phyloP scores from a whole-genome alignment of 1,140 invertebrate genomes.

The Cardiocondyla obscurior region DNA sequence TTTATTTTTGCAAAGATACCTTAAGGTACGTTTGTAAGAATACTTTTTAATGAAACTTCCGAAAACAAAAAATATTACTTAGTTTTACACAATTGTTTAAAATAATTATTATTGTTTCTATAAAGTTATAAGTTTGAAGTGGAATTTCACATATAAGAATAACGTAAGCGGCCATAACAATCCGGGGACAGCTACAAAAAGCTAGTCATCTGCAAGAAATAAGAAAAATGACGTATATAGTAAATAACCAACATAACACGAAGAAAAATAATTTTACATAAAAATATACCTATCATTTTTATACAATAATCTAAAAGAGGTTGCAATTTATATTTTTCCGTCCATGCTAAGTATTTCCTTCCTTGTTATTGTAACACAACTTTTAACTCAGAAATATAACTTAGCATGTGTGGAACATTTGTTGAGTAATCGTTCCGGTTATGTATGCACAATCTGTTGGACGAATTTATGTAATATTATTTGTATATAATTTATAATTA shows the following conservation, averaged over 20 bases:
- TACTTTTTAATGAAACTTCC: slow-evolving; percentile 45
- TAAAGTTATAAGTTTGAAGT: slow-evolving; percentile 11
- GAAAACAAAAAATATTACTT: not conserved
- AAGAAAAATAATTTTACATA: slow-evolving; percentile 27
- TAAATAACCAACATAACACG: slow-evolving; percentile 7
- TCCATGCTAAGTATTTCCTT: slow-evolving; percentile 20
- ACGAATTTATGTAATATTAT: slow-evolving; percentile 40
- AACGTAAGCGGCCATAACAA: slow-evolving; percentile 25
- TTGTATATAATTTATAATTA: slow-evolving; percentile 49
- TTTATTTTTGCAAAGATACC: slow-evolving; percentile 45
- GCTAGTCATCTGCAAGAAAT: slow-evolving; percentile 49
- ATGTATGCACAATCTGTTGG: slow-evolving; percentile 15
- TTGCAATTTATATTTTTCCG: slow-evolving; percentile 32
- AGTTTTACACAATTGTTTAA: not conserved
- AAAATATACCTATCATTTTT: slow-evolving; percentile 36
- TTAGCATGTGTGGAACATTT: slow-evolving; percentile 12
- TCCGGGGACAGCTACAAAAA: slow-evolving; percentile 40
- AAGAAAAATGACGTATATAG: slow-evolving; percentile 23
- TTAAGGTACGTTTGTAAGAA: slow-evolving; percentile 24
- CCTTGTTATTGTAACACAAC: not conserved
- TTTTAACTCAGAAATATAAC: not conserved
- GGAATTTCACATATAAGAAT: not conserved
- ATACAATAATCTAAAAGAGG: not conserved
- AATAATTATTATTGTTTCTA: slow-evolving; percentile 9
- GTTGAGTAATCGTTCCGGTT: slow-evolving; percentile 11